Conservation (phyloP, 1,140 invertebrate genomes). For the Saccostrea echinata region DNA sequence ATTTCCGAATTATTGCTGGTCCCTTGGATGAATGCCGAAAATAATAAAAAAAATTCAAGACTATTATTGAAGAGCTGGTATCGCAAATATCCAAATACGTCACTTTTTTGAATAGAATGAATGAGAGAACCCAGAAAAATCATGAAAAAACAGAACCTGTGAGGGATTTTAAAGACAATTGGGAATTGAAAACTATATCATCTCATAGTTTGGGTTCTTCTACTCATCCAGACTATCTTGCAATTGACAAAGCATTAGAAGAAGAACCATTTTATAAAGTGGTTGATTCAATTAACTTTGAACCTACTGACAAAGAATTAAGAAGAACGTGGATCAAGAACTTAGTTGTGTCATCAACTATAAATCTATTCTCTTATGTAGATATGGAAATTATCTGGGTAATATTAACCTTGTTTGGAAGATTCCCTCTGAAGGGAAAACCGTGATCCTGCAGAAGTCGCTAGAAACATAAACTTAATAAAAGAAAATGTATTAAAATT, state of each 20-base stretch:
- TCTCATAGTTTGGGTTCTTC: neutral
- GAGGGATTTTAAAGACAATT: conserved; percentile 26
- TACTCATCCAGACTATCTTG: neutral
- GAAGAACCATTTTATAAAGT: neutral
- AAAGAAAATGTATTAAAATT: neutral
- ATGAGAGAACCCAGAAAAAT: neutral
- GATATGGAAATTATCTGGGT: conserved; percentile 33
- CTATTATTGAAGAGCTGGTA: neutral
- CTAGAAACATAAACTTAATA: neutral
- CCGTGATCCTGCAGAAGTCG: neutral
- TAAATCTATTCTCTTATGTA: neutral
- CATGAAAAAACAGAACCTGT: conserved; percentile 18
- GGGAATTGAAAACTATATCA: neutral
- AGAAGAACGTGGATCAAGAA: neutral
- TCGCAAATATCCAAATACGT: neutral
- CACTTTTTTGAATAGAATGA: neutral
- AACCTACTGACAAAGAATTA: neutral
- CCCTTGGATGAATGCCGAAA: neutral
- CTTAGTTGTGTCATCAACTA: neutral
- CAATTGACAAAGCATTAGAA: neutral
- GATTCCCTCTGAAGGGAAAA: neutral
- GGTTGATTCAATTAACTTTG: conserved; percentile 24
- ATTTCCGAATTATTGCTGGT: neutral
- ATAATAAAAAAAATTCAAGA: neutral
- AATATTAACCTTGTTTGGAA: conserved; percentile 14